A percentile compares a stretch with the other conserved stretches of the same genome.
Evolutionary conservation across 2,797 vertebrate species (phyloP).

Genomic region (Xiphophorus birchmanni): DNA sequence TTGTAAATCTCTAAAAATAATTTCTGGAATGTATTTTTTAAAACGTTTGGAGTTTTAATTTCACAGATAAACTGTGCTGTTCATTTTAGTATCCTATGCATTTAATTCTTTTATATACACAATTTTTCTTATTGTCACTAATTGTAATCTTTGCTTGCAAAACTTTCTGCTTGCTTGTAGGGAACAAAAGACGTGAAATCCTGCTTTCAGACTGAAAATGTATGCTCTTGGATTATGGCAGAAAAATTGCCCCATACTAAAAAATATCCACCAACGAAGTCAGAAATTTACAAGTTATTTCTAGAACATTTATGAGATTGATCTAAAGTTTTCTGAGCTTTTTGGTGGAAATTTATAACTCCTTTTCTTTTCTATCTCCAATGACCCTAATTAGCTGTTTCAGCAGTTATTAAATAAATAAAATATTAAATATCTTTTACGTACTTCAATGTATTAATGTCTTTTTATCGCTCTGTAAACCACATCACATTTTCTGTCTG

Average conservation of each 20-base stretch:
- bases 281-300: too few relatives aligned
- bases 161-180: too few relatives aligned
- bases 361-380: background rate
- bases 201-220: too few relatives aligned
- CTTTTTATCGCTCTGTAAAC: background rate
- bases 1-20: background rate
- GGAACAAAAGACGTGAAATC: too few relatives aligned
- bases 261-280: too few relatives aligned
- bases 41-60: background rate
- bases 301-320: too few relatives aligned
- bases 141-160: background rate
- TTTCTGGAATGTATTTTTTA: background rate
- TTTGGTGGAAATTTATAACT: too few relatives aligned
- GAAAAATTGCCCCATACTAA: too few relatives aligned
- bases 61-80: background rate
- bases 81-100: background rate
- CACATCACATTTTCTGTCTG: background rate
- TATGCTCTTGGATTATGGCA: too few relatives aligned
- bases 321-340: too few relatives aligned
- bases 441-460: background rate
- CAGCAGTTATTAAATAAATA: background rate
- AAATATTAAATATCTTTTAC: background rate
- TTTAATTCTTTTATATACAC: background rate
- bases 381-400: background rate
- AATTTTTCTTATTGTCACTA: background rate